Conservation (phyloP, 2,888 invertebrate species). For the Aspidapion aeneum region DNA sequence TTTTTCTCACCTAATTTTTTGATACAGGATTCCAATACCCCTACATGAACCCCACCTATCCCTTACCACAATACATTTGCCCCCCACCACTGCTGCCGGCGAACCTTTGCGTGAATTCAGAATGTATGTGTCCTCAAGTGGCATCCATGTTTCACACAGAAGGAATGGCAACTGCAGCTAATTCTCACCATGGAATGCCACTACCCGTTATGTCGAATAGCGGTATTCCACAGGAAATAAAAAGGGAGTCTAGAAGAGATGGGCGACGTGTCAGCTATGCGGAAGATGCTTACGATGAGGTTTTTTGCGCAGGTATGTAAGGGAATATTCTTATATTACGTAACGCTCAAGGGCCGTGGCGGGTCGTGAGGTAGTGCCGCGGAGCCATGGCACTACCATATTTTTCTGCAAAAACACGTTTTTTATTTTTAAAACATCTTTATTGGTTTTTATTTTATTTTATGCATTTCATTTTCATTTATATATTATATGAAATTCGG, state of each 20-base stretch:
- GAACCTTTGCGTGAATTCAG: slow-evolving; percentile 28
- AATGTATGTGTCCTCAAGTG: slow-evolving; percentile 33
- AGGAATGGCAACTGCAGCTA: background rate
- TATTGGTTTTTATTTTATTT: too few relatives aligned
- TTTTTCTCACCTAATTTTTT: too few relatives aligned
- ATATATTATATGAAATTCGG: too few relatives aligned
- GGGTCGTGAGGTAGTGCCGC: too few relatives aligned
- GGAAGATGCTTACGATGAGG: background rate
- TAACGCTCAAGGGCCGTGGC: too few relatives aligned
- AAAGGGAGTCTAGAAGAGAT: background rate
- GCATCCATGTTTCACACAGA: slow-evolving; percentile 25
- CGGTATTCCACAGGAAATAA: background rate
- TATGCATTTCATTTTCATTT: too few relatives aligned
- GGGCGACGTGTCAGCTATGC: too few relatives aligned
- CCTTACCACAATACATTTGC: slow-evolving; percentile 25
- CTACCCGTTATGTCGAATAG: background rate
- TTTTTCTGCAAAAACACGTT: too few relatives aligned
- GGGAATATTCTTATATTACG: too few relatives aligned
- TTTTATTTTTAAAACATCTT: too few relatives aligned
- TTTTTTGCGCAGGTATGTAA: background rate
- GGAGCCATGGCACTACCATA: too few relatives aligned
- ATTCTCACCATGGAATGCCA: background rate
- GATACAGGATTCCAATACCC: background rate
- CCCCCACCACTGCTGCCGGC: slow-evolving; percentile 30
- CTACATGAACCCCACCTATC: background rate